These are phyloP conservation scores for Stegana nigrithorax DNA, from an alignment of 2,888 invertebrate genomes.

Conservation along the genomic window DNA sequence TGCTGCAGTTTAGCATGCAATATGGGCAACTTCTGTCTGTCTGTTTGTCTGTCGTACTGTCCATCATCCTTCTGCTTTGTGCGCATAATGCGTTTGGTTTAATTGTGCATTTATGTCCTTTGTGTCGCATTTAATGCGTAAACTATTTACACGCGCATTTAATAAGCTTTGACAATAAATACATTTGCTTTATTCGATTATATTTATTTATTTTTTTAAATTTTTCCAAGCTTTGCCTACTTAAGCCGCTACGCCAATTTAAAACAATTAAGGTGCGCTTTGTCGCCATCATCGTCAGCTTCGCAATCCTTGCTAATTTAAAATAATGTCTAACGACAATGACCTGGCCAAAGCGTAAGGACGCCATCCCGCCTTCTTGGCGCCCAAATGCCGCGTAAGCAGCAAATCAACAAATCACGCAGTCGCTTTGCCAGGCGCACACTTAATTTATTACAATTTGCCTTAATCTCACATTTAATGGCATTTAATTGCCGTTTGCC, in stretches of 20 bases:
- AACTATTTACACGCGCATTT: no score
- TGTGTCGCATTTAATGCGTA: no score
- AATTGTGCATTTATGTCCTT: neutral
- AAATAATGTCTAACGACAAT: neutral
- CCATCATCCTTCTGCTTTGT: no score
- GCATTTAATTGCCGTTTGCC: conserved; percentile 50
- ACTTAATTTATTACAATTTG: conserved; percentile 57
- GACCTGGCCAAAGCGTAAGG: no score
- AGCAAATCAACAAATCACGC: neutral
- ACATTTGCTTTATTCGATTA: neutral
- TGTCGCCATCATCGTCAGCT: neutral
- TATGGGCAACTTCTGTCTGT: no score
- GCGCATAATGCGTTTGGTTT: conserved; percentile 3
- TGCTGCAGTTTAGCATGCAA: no score
- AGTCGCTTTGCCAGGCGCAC: conserved; percentile 10
- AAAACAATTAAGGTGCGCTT: conserved; percentile 9
- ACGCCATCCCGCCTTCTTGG: no score
- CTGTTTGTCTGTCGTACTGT: no score
- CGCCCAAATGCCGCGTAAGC: no score
- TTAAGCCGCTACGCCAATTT: no score
- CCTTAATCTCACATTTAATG: conserved; percentile 55
- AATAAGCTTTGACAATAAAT: neutral
- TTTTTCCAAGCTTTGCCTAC: no score
- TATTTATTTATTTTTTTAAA: neutral
- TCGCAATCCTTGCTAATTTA: conserved; percentile 1